Evolutionary conservation across 2,113 vertebrate species (phyloP), one percentile per base, ranked within the genome.

Genomic region (Morone saxatilis): DNA sequence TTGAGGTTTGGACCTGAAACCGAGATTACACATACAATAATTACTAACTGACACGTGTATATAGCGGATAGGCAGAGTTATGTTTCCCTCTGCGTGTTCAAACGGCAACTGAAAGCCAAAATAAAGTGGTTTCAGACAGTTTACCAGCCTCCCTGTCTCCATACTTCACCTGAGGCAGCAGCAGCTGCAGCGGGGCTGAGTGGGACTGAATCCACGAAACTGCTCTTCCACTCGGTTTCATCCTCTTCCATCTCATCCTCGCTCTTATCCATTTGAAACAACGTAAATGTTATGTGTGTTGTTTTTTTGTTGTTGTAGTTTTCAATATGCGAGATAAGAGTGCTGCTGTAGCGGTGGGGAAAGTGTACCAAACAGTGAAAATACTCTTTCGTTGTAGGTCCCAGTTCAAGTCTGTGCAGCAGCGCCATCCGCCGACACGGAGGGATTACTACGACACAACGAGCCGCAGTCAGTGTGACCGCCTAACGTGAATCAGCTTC

Each of bases 181-280:
- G 56, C 19, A 71, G 40, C 13, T 14, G 65, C 50, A 22, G 57
- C 17, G 9, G 65, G 19, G 11, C 40, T 48, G 22, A 25, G 6
- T 7, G 72, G 8, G 16, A 47, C 22, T 8, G 78, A 60, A 59
- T 92, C 88, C 50, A 75, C 20, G 5, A 86, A 87, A 54, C 50
- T 81, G 14, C 16, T 88, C 31, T 50, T 71, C 94, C 94, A 95
- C 45, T 92, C 91, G 7, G 51, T 76, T 20, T 93, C 92, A 83
- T 94, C 91, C 50, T 92, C 93, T 2, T 89, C 89, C 63, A 83
- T 20, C 5, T 92, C 90, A 13, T 81, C 88, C 1, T 88, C 91
- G 40, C 86, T 90, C 19, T 25, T 57, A 19, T 74, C 76, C 92
- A 93, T 94, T 10, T 78, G 2, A 57, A 63, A 76, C 7, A 9